Conservation (phyloP, 1,140 invertebrate genomes). For the Calephelis nemesis region DNA sequence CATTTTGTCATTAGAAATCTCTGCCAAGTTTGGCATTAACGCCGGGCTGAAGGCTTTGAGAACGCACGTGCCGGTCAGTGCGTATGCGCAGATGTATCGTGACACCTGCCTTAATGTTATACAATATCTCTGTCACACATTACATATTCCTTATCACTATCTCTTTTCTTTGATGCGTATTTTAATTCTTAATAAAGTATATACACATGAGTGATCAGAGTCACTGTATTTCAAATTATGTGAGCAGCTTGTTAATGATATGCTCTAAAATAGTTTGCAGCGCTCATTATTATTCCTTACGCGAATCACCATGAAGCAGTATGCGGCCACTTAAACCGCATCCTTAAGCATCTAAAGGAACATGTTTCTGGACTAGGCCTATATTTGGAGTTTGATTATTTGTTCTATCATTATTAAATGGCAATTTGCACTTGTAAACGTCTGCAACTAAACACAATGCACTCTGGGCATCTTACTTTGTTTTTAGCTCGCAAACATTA, state of each 20-base stretch:
- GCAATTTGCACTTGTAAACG: slow-evolving; percentile 30
- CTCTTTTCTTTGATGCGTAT: slow-evolving; percentile 50
- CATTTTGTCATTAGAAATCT: slow-evolving; percentile 50
- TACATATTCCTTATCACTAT: slow-evolving; percentile 38
- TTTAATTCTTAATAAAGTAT: slow-evolving; percentile 65
- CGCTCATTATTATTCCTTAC: slow-evolving; percentile 66
- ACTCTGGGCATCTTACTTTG: too few species aligned
- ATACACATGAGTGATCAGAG: slow-evolving; percentile 51
- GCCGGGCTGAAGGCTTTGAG: slow-evolving; percentile 48
- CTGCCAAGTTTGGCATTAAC: slow-evolving; percentile 44
- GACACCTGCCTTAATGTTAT: slow-evolving; percentile 64
- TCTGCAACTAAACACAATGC: neutral
- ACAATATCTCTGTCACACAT: slow-evolving; percentile 48
- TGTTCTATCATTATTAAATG: slow-evolving; percentile 37
- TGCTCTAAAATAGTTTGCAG: slow-evolving; percentile 65
- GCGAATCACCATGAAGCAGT: slow-evolving; percentile 47
- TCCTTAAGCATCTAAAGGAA: slow-evolving; percentile 51
- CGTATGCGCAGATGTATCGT: slow-evolving; percentile 70
- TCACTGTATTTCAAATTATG: slow-evolving; percentile 64
- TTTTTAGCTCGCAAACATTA: too few species aligned
- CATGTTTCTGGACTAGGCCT: slow-evolving; percentile 46
- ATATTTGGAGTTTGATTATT: slow-evolving; percentile 42
- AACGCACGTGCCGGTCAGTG: slow-evolving; percentile 69
- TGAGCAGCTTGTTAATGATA: slow-evolving; percentile 70
- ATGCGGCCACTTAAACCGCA: slow-evolving; percentile 53